These are phyloP conservation scores for Scolopax bukidnonensis DNA, from an alignment of 2,797 vertebrate species.

Conservation along the genomic window DNA sequence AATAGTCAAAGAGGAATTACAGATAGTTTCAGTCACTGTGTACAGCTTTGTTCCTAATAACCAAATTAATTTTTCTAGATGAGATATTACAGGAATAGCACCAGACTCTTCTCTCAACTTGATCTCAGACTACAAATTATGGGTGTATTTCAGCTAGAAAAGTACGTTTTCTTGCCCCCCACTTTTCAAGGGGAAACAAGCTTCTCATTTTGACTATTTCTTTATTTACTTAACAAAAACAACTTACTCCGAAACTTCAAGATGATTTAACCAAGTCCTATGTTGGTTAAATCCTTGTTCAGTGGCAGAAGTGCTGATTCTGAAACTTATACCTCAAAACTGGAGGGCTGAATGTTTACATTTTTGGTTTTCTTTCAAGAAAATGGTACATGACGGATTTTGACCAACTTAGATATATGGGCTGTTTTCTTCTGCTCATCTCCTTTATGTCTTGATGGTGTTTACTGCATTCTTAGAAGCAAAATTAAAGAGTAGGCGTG, in stretches of 20 bases:
- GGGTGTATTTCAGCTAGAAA: not conserved
- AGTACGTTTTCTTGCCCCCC: fast-evolving
- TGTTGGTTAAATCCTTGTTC: not conserved
- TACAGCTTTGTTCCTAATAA: not conserved
- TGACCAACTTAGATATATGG: not conserved
- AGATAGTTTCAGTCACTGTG: not conserved
- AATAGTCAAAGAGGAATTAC: not conserved
- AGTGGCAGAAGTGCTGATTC: fast-evolving
- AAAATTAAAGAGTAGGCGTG: not conserved
- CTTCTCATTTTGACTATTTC: not conserved
- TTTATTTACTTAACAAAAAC: not conserved
- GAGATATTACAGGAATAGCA: not conserved
- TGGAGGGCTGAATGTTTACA: not conserved
- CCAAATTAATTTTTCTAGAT: not conserved
- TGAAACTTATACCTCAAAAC: not conserved
- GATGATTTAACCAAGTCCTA: not conserved
- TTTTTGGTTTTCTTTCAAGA: not conserved
- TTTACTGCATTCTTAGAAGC: not conserved
- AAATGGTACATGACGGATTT: not conserved
- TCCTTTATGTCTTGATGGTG: not conserved
- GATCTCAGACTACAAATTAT: not conserved
- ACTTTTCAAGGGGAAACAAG: not conserved
- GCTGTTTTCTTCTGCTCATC: not conserved
- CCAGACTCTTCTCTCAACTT: not conserved
- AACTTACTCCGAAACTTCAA: not conserved